Percentiles rank a stretch among this genome's conserved stretches.
phyloP scores from a whole-genome alignment of 1,140 invertebrate genomes.

The Mizuhopecten yessoensis region DNA sequence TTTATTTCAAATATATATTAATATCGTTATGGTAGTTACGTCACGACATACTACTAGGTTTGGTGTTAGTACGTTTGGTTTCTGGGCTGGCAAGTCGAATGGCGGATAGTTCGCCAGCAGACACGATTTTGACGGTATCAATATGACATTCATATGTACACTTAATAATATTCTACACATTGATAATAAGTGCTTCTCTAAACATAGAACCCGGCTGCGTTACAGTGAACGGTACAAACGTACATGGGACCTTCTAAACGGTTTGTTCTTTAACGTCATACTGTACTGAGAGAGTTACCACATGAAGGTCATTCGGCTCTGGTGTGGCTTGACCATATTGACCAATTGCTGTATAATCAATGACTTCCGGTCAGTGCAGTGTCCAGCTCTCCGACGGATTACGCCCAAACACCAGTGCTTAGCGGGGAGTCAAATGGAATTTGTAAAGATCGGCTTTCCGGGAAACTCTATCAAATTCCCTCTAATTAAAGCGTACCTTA shows the following conservation, averaged over 20 bases:
- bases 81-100: no score
- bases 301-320: not conserved
- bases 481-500: constrained; percentile 39
- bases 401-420: not conserved
- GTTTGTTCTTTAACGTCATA: not conserved
- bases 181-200: no score
- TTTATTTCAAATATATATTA: no score
- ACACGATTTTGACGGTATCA: no score
- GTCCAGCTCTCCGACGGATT: constrained; percentile 30
- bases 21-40: no score
- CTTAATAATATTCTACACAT: no score
- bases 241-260: not conserved
- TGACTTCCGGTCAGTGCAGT: constrained; percentile 7
- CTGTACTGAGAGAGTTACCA: not conserved
- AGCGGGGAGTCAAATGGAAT: constrained; percentile 15
- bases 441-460: constrained; percentile 6
- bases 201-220: no score
- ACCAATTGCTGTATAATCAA: constrained; percentile 34
- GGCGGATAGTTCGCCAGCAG: no score
- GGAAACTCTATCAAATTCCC: not conserved
- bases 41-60: no score
- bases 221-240: no score
- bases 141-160: no score
- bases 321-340: not conserved
- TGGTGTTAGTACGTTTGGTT: no score